These are phyloP conservation scores for Sarcophilus harrisii DNA, from an alignment of 2,797 vertebrate species.

Conservation along the genomic window DNA sequence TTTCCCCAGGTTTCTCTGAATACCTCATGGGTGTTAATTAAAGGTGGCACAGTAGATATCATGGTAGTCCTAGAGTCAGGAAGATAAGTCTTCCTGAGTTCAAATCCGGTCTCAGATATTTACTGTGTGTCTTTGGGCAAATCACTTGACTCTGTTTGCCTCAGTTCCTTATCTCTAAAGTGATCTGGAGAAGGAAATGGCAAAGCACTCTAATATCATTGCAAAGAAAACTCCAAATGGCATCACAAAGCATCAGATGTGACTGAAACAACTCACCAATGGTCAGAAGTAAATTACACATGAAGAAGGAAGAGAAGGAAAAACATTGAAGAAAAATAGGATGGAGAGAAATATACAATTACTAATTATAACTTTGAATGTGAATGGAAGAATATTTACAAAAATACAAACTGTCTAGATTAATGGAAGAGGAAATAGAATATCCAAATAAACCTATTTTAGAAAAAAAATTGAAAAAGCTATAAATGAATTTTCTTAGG, in stretches of 20 bases:
- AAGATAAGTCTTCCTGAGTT: not conserved
- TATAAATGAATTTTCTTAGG: no score
- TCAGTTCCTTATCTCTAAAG: not conserved
- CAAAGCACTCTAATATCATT: not conserved
- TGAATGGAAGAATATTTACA: not conserved
- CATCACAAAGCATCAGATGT: not conserved
- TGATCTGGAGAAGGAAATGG: not conserved
- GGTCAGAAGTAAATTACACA: not conserved
- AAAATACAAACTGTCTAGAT: not conserved
- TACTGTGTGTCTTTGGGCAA: not conserved
- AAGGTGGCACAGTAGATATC: no score
- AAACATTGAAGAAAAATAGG: not conserved
- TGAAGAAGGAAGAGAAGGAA: not conserved
- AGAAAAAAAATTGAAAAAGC: no score
- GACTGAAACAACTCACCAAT: not conserved
- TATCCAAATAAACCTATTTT: no score
- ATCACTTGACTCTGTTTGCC: not conserved
- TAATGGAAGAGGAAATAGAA: no score
- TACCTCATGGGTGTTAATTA: no score
- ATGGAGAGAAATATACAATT: not conserved
- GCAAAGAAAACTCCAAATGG: not conserved
- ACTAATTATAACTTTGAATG: not conserved
- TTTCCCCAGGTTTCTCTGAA: no score
- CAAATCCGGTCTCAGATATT: not conserved
- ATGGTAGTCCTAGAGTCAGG: no score